Conservation (phyloP, 1,140 invertebrate genomes). For the Magallana angulata region DNA sequence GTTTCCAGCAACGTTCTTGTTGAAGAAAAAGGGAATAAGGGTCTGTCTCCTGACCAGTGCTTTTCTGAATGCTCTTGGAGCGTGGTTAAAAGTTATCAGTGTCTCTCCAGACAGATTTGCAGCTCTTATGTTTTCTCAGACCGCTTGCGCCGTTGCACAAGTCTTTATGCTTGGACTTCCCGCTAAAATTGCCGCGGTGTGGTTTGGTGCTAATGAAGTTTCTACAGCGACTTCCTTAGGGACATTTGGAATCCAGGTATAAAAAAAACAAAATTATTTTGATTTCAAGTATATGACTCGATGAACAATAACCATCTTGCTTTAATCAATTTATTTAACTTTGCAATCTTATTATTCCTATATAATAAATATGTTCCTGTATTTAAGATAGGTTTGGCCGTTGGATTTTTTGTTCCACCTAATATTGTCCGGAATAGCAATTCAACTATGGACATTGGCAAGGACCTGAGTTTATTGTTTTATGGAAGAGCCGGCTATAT, state of each 20-base stretch:
- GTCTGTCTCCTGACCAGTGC: constrained; percentile 90
- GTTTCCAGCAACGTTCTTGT: constrained; percentile 94
- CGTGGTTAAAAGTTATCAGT: constrained; percentile 94
- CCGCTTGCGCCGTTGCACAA: constrained; percentile 90
- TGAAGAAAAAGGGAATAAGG: constrained; percentile 92
- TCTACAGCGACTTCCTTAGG: constrained; percentile 97
- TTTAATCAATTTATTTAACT: no score
- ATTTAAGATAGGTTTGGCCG: constrained; percentile 90
- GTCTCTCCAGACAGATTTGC: constrained; percentile 45
- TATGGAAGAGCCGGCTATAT: constrained; percentile 87
- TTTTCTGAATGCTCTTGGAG: constrained; percentile 89
- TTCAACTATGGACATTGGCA: constrained; percentile 81
- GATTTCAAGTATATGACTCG: no score
- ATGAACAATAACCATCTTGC: no score
- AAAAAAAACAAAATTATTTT: no score
- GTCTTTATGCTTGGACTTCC: constrained; percentile 96
- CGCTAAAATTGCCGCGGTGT: constrained; percentile 94
- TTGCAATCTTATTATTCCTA: no score
- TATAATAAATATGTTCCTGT: no score
- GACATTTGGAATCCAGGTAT: constrained; percentile 98
- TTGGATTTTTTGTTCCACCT: constrained; percentile 93
- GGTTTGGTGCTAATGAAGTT: constrained; percentile 95
- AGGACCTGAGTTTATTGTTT: constrained; percentile 89
- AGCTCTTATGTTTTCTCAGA: constrained; percentile 82
- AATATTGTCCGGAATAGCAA: constrained; percentile 84